A percentile compares a stretch with the other conserved stretches of the same genome.
phyloP scores from a whole-genome alignment of 2,888 invertebrate species.

The Eurytoma adleriae region DNA sequence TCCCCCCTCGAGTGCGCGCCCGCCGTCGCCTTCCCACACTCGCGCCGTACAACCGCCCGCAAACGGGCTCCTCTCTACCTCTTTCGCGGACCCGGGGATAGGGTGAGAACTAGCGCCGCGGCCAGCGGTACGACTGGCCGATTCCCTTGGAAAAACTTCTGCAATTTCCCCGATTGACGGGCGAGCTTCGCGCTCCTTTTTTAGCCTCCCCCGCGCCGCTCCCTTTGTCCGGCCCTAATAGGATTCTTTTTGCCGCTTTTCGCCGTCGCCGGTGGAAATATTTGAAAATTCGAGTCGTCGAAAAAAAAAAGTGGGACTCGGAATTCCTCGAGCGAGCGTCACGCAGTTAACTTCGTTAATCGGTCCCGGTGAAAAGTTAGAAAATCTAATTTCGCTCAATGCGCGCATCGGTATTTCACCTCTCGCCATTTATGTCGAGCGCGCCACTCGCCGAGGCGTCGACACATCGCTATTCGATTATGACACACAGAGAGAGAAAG shows the following conservation, averaged over 20 bases:
- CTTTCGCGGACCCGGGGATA: slow-evolving; percentile 20
- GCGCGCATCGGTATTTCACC: slow-evolving; percentile 17
- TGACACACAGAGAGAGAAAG: not conserved
- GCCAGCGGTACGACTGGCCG: not conserved
- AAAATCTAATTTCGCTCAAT: slow-evolving; percentile 48
- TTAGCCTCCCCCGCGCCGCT: not conserved
- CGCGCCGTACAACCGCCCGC: not conserved
- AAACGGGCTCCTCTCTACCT: not conserved
- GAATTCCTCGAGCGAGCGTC: not conserved
- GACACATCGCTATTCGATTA: slow-evolving; percentile 39
- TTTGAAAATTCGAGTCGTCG: slow-evolving; percentile 44
- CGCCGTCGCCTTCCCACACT: not conserved
- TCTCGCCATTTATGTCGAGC: slow-evolving; percentile 23
- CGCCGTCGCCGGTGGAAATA: slow-evolving; percentile 40
- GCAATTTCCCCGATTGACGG: slow-evolving; percentile 48
- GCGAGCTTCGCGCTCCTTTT: slow-evolving; percentile 36
- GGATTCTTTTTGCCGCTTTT: slow-evolving; percentile 35
- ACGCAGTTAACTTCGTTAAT: slow-evolving; percentile 48
- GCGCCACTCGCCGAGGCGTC: slow-evolving; percentile 1
- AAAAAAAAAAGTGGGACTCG: not conserved
- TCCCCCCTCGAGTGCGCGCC: not conserved
- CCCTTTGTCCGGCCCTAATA: slow-evolving; percentile 31
- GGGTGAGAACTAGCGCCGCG: not conserved
- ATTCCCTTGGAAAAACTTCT: slow-evolving; percentile 46
- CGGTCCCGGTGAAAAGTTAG: slow-evolving; percentile 42